These are phyloP conservation scores for Anolis carolinensis DNA, from an alignment of 2,113 vertebrate genomes.

Conservation along the genomic window DNA sequence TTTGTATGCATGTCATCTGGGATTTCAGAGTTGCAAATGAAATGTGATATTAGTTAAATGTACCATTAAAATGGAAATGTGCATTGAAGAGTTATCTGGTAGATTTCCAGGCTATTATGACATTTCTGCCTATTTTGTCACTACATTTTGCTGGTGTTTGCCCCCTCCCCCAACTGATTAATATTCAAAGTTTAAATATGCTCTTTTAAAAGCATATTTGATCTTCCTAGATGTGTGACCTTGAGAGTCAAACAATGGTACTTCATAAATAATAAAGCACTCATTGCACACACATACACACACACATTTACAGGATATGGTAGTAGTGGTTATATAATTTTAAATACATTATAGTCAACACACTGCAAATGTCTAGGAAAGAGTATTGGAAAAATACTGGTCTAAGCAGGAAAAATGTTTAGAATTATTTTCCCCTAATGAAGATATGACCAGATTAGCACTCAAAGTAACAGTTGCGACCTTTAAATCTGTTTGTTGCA, in stretches of 20 bases:
- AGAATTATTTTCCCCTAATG: too few relatives aligned
- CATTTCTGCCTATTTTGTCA: constrained; percentile 41
- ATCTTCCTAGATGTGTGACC: constrained; percentile 48
- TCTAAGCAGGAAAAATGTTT: constrained; percentile 50
- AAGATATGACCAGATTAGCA: too few relatives aligned
- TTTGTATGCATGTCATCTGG: constrained; percentile 36
- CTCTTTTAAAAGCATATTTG: constrained; percentile 30
- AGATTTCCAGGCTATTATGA: constrained; percentile 47
- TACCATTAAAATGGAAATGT: constrained; percentile 56
- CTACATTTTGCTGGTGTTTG: constrained; percentile 42
- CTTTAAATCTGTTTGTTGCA: too few relatives aligned
- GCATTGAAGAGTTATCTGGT: constrained; percentile 50
- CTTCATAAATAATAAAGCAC: constrained; percentile 64
- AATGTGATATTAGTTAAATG: constrained; percentile 63
- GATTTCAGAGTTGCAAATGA: constrained; percentile 23
- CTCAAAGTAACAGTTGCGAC: too few relatives aligned
- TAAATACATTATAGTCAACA: constrained; percentile 48
- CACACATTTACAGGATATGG: not conserved
- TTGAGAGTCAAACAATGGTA: constrained; percentile 46
- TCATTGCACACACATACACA: constrained; percentile 37
- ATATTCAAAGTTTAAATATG: constrained; percentile 56
- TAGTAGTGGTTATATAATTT: constrained; percentile 46
- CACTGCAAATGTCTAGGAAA: constrained; percentile 51
- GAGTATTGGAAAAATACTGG: constrained; percentile 44
- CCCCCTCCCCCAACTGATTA: constrained; percentile 37